phyloP scores from a whole-genome alignment of 2,113 vertebrate genomes.

The Myotis lucifugus region DNA sequence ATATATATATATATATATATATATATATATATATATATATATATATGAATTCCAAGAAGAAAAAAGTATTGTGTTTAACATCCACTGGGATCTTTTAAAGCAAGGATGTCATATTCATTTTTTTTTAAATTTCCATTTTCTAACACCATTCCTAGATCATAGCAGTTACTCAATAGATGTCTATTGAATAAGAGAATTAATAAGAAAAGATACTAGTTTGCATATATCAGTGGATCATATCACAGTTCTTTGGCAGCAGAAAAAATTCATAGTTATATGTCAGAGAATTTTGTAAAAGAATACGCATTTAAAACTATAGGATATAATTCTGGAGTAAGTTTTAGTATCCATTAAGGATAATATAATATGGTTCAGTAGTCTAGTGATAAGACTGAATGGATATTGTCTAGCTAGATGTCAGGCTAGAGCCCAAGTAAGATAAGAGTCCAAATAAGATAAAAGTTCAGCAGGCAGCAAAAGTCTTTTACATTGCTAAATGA shows the following conservation, averaged over 20 bases:
- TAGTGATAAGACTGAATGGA: not conserved
- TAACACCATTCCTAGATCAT: not conserved
- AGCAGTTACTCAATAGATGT: not conserved
- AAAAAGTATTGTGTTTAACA: slow-evolving; percentile 6
- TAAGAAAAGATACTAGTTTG: not conserved
- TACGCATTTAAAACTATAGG: slow-evolving; percentile 7
- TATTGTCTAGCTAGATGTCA: not conserved
- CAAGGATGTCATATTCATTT: not conserved
- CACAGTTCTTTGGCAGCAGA: not conserved
- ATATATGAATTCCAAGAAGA: not conserved
- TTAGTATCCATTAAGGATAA: not conserved
- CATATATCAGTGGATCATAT: not conserved
- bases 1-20: not conserved
- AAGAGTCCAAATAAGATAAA: not conserved
- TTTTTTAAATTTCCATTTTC: not conserved
- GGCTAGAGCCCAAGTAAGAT: not conserved
- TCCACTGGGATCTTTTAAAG: not conserved
- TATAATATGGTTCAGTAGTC: not conserved
- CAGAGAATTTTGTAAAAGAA: not conserved
- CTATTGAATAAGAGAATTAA: not conserved
- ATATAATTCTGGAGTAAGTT: not conserved
- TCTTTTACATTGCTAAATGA: not conserved
- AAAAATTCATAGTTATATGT: not conserved
- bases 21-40: not conserved
- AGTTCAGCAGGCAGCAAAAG: not conserved